Base-by-base conservation (phyloP, 2,797 vertebrate genomes). In the Enteromius fasciolatus region DNA sequence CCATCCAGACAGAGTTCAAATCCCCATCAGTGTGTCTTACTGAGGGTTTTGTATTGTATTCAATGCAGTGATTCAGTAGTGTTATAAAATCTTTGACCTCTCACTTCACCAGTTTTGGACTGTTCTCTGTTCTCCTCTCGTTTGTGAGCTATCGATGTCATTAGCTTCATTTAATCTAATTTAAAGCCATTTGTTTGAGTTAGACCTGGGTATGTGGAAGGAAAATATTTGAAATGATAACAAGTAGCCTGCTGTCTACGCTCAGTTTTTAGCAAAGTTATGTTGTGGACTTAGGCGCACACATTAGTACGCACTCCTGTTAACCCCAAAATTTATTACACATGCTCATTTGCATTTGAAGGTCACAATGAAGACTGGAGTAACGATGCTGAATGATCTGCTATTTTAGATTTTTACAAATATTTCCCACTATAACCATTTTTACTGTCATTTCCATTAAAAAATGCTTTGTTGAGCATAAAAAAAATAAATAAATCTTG, bases 161-260 rank as follows among this genome's bases (percentile, higher is more conserved):
- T 92, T 91, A 92, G 89, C 87, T 82, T 76, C 54, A 80, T 91
- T 90, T 93, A 92, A 94, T 94, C 89, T 91, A 93, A 94, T 94
- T 92, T 93, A 83, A 88, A 90, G 89, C 90, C 91, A 90, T 93
- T 94, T 95, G 92, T 93, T 94, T 93, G 92, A 89, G 87, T 94
- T 92, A 86, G 90, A 90, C 84, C 87, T 82, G 87, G 90, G 92
- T 90, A 93, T 93, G 91, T 93, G 90, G 88, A 95, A 94, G 89
- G 88, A 94, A 94, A 95, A 95, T 94, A 94, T 95, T 94, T 94
- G 83, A 93, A 92, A 92, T 93, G 92, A 95, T 94, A 95, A 94
- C 92, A 94, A 90, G 93, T 94, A 93, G 91, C 87, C 90, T 52
- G 87, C 92, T 89, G 89, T 93, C 90, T 87, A 78, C 81, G 79